Base-by-base conservation (phyloP, 2,113 vertebrate species). In the Mormyrus iriodes region DNA sequence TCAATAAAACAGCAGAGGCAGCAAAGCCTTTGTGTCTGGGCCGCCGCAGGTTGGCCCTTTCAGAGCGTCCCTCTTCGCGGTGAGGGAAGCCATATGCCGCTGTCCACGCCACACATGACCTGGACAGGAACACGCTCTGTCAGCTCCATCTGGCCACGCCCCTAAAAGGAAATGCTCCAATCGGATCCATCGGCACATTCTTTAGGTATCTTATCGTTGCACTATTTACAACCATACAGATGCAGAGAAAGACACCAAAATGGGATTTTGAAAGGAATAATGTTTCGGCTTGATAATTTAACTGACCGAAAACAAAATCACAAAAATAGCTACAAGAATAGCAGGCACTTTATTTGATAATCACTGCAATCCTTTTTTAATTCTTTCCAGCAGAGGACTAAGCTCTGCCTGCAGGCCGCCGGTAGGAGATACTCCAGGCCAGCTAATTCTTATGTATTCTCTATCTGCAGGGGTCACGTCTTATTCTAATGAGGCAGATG, bases 401-500 rank as follows among this genome's bases (percentile, higher is more conserved):
- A 55, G 53, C n/a, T 46, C 19, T n/a, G 21, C 21, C 35, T 10
- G 44, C 39, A 46, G 24, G 17, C 19, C n/a, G 48, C 24, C 82
- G n/a, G 44, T 21, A n/a, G 31, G 27, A 87, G 53, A 51, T 51
- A 39, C n/a, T n/a, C 0, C 49, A 24, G 53, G 53, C 19, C 39
- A n/a, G 58, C 24, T 69, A 58, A 51, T 53, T 44, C 4, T 13
- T 12, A 85, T 69, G 82, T 48, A 73, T 90, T 82, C 89, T 69
- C 24, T 88, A 76, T 89, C n/a, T n/a, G 69, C 82, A 42, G 69
- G 55, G 73, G 86, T 46, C 39, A 1, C 49, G 48, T 88, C 89
- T 88, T 90, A 84, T 79, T 73, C 9, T 89, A 65, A 91, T 0
- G 31, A 90, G 90, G 90, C 89, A 89, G 90, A 85, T 35, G 24